Conservation (phyloP, 2,888 invertebrate genomes). For the Rhopalosiphum nymphaeae region DNA sequence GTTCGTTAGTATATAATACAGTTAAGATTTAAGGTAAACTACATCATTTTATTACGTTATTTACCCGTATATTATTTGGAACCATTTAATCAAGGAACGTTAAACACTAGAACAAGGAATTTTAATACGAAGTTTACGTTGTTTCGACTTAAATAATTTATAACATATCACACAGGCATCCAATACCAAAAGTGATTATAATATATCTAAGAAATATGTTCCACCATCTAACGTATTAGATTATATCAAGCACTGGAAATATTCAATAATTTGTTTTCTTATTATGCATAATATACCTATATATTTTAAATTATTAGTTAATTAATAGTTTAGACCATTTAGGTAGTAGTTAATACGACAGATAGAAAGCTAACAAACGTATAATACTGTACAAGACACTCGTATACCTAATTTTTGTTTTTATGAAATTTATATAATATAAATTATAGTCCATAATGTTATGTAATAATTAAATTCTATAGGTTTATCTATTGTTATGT, state of each 20-base stretch:
- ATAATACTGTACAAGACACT: too few species aligned
- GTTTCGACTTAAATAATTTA: background rate
- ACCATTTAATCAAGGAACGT: background rate
- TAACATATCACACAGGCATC: background rate
- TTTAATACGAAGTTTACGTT: background rate
- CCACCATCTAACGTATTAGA: background rate
- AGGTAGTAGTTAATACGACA: background rate
- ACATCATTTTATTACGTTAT: background rate
- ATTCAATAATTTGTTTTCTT: background rate
- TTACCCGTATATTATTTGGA: background rate
- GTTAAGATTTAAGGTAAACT: background rate
- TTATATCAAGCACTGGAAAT: background rate
- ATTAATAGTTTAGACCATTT: background rate
- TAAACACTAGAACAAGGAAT: background rate
- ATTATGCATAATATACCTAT: background rate
- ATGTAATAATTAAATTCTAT: background rate
- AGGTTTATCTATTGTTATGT: background rate
- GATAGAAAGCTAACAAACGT: background rate
- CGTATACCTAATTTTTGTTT: background rate
- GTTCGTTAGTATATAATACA: background rate
- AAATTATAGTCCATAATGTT: background rate
- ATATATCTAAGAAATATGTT: background rate
- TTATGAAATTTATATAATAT: background rate
- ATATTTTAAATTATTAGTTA: background rate
- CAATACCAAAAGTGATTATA: background rate